phyloP scores from a whole-genome alignment of 2,888 invertebrate species.

The Diarsia rubi region DNA sequence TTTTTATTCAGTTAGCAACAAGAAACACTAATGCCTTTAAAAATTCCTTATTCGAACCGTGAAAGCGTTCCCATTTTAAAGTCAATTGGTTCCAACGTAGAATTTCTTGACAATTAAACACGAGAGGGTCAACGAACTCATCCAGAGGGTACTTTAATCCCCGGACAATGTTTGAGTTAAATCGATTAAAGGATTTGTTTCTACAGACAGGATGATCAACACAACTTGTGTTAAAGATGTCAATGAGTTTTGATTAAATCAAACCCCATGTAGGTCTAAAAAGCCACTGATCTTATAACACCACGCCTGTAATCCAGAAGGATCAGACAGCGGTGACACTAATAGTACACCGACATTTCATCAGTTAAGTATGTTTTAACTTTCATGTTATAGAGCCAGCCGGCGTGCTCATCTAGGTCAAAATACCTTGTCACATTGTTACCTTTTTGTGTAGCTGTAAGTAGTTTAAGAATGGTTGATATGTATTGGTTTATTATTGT shows the following conservation, averaged over 20 bases:
- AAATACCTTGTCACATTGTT: background rate
- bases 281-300: background rate
- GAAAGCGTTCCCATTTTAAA: constrained; percentile 25
- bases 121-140: constrained; percentile 22
- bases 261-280: background rate
- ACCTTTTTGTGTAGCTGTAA: too few species aligned
- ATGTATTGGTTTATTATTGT: too few species aligned
- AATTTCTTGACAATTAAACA: constrained; percentile 27
- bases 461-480: too few species aligned
- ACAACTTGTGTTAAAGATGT: background rate
- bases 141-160: constrained; percentile 15
- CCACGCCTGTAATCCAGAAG: background rate
- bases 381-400: too few species aligned
- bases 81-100: constrained; percentile 13
- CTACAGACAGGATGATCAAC: background rate
- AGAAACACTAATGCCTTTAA: background rate
- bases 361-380: background rate
- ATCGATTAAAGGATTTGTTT: constrained; percentile 4
- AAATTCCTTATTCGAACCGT: constrained; percentile 10
- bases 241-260: background rate
- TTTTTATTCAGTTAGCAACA: constrained; percentile 17
- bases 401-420: background rate
- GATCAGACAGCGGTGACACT: background rate
- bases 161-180: constrained; percentile 8
- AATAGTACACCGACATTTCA: background rate